A percentile compares a stretch with the other conserved stretches of the same genome.
Conservation (phyloP, 2,888 invertebrate species). For the Melolontha melolontha region DNA sequence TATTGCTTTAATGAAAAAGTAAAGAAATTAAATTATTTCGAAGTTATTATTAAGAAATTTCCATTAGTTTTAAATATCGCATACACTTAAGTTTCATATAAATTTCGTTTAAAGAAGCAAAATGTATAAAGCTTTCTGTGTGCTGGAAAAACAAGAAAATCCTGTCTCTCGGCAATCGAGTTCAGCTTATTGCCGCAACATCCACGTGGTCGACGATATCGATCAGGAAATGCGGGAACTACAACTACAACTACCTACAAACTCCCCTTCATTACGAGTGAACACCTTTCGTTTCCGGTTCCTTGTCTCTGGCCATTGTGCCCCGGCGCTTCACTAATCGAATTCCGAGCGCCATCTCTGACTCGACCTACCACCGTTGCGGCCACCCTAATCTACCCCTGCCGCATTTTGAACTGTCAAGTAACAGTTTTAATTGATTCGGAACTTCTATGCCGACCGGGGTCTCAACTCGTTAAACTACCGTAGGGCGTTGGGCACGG, state of each 20-base stretch:
- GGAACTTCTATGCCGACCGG: constrained; percentile 42
- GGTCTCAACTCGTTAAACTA: constrained; percentile 51
- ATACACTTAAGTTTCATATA: no score
- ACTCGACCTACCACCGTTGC: constrained; percentile 51
- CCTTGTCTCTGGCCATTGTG: constrained; percentile 46
- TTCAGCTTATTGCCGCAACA: constrained; percentile 43
- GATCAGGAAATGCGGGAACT: constrained; percentile 43
- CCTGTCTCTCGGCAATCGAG: constrained; percentile 51
- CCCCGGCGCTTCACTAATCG: constrained; percentile 57
- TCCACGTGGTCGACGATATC: constrained; percentile 42
- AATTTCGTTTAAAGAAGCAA: no score
- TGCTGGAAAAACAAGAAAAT: constrained; percentile 48
- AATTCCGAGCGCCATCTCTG: constrained; percentile 59
- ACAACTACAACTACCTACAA: constrained; percentile 21
- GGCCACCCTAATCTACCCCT: constrained; percentile 48
- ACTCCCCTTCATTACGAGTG: constrained; percentile 51
- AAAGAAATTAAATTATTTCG: no score
- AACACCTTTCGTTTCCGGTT: constrained; percentile 51
- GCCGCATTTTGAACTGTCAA: constrained; percentile 52
- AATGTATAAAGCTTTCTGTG: no score
- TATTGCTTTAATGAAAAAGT: no score
- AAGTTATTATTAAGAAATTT: no score
- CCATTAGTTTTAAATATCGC: no score
- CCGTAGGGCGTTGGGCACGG: constrained; percentile 11
- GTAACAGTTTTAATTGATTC: constrained; percentile 53